These are phyloP conservation scores for Sinhomidia bicolor DNA, from an alignment of 2,888 invertebrate species.

Conservation along the genomic window DNA sequence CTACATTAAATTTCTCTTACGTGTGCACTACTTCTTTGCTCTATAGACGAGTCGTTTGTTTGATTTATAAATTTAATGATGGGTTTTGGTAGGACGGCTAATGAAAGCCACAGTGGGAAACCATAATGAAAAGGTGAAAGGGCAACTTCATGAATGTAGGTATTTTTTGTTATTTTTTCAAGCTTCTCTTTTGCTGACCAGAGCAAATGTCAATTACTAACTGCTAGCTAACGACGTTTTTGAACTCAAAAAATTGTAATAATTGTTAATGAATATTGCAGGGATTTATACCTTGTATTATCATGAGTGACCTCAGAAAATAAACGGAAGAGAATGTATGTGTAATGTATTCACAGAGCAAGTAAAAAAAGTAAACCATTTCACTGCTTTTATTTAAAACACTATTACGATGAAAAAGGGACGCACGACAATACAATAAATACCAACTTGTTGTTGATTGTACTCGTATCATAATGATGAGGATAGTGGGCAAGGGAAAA, in stretches of 20 bases:
- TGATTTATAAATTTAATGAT: slow-evolving; percentile 63
- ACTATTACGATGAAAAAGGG: not conserved
- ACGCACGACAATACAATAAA: not conserved
- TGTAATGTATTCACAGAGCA: slow-evolving; percentile 3
- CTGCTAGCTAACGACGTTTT: slow-evolving; percentile 36
- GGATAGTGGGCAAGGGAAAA: not conserved
- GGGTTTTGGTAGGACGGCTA: slow-evolving; percentile 45
- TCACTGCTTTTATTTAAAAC: slow-evolving; percentile 1
- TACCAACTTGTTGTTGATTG: no score
- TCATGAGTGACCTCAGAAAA: not conserved
- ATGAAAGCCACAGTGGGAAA: slow-evolving; percentile 64
- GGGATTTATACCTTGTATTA: not conserved
- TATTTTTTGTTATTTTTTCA: not conserved
- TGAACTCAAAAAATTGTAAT: slow-evolving; percentile 43
- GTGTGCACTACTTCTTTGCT: not conserved
- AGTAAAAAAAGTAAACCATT: slow-evolving; percentile 53
- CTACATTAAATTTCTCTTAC: not conserved
- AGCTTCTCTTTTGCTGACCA: slow-evolving; percentile 31
- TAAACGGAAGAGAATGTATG: not conserved
- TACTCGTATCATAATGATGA: no score
- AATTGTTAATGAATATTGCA: slow-evolving; percentile 20
- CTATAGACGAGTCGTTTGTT: not conserved
- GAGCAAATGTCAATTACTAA: slow-evolving; percentile 45
- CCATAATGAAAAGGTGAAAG: slow-evolving; percentile 63
- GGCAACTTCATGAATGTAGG: slow-evolving; percentile 56